phyloP scores from a whole-genome alignment of 2,888 invertebrate species.

The Graphium colonna region DNA sequence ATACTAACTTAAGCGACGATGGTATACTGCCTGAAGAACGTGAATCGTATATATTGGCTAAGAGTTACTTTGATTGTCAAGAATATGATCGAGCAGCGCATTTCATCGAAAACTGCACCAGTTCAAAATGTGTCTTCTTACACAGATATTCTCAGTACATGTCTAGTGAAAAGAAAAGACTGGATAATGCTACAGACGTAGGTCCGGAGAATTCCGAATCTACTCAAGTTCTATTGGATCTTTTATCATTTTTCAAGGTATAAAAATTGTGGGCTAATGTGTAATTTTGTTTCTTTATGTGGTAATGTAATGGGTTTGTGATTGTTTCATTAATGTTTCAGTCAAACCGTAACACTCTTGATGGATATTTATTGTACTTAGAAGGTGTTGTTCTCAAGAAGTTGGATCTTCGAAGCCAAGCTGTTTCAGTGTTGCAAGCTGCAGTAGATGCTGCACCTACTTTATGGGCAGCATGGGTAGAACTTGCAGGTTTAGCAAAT shows the following conservation, averaged over 20 bases:
- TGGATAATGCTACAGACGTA: conserved; percentile 83
- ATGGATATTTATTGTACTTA: conserved; percentile 93
- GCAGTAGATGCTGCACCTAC: conserved; percentile 89
- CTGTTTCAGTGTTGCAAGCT: conserved; percentile 88
- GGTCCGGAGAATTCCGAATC: conserved; percentile 64
- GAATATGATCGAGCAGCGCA: conserved; percentile 94
- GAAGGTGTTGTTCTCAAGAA: conserved; percentile 95
- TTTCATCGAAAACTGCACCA: conserved; percentile 85
- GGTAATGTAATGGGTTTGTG: not conserved
- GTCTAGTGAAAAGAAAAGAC: conserved; percentile 93
- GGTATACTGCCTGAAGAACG: conserved; percentile 81
- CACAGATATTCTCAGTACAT: conserved; percentile 92
- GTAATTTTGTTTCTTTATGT: not conserved
- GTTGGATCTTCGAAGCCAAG: conserved; percentile 87
- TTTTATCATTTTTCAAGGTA: conserved; percentile 71
- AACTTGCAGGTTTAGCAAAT: conserved; percentile 90
- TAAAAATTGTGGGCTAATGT: not conserved
- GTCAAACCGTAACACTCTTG: conserved; percentile 84
- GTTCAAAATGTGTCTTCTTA: conserved; percentile 88
- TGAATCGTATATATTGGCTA: conserved; percentile 88
- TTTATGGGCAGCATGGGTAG: conserved; percentile 97
- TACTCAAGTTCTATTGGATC: conserved; percentile 65
- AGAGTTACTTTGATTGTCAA: conserved; percentile 93
- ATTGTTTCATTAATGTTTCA: conserved; percentile 29
- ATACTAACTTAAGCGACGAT: conserved; percentile 55